Percentiles rank a stretch among this genome's conserved stretches.
Evolutionary conservation across 2,797 vertebrate species (phyloP).

Genomic region (Pangasius larnaudii): DNA sequence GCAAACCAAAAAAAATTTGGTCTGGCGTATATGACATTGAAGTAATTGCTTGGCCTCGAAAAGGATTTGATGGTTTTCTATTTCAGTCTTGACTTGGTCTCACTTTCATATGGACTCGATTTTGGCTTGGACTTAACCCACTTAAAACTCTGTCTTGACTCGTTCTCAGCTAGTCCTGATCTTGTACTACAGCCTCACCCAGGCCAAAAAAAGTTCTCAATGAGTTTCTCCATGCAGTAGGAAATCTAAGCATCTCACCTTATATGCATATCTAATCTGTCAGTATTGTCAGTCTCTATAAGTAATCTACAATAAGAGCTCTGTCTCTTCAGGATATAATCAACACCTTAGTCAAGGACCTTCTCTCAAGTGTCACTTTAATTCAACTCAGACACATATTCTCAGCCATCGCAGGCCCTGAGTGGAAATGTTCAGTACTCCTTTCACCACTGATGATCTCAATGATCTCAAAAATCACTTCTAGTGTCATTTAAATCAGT

Average conservation of each 20-base stretch:
- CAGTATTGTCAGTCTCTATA: constrained; percentile 3
- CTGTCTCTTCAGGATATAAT: constrained; percentile 1
- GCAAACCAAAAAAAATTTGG: background rate
- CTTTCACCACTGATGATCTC: constrained; percentile 23
- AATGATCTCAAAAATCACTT: constrained; percentile 3
- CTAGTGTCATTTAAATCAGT: background rate
- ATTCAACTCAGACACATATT: background rate
- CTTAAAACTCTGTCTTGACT: background rate
- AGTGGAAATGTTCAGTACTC: background rate
- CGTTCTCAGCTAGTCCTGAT: background rate
- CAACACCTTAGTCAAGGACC: background rate
- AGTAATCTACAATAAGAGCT: background rate
- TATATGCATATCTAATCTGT: background rate
- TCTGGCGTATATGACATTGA: background rate
- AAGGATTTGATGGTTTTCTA: background rate
- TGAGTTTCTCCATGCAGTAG: background rate
- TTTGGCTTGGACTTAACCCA: background rate
- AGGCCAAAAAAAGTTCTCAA: background rate
- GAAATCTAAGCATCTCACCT: background rate
- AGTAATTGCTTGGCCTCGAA: background rate
- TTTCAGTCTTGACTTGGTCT: background rate
- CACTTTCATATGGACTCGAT: background rate
- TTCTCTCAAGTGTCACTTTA: background rate
- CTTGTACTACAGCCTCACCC: background rate
- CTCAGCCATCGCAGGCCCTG: background rate